Percentiles rank a stretch among this genome's conserved stretches.
phyloP scores from a whole-genome alignment of 2,113 vertebrate species.

The Candoia aspera region DNA sequence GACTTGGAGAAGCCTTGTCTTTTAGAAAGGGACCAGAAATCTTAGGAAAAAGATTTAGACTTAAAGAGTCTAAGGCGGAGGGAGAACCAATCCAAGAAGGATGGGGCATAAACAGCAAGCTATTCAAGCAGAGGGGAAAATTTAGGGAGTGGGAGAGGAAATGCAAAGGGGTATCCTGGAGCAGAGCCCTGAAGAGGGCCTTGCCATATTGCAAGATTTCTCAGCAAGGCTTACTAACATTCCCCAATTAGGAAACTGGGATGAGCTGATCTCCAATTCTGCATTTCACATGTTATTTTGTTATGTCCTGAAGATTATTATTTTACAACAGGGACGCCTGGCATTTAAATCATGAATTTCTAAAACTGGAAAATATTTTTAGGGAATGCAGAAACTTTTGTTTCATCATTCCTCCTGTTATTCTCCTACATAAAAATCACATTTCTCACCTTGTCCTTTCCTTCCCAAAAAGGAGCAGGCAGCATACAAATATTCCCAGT shows the following conservation, averaged over 20 bases:
- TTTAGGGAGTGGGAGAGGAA: background rate
- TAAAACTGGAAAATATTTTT: background rate
- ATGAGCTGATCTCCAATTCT: no score
- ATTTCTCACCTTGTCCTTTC: background rate
- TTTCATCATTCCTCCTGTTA: background rate
- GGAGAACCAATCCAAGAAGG: background rate
- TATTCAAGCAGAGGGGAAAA: background rate
- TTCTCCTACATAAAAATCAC: background rate
- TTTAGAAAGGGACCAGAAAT: background rate
- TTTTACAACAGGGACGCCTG: background rate
- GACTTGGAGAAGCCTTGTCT: background rate
- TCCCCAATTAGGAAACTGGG: no score
- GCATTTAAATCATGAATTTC: background rate
- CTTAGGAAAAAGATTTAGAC: background rate
- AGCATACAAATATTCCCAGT: background rate
- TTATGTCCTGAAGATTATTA: background rate
- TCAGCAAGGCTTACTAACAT: no score
- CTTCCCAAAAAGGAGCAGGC: background rate
- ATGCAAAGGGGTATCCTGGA: background rate
- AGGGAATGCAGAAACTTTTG: background rate
- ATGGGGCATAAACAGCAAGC: background rate
- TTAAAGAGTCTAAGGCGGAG: background rate
- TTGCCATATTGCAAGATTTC: background rate
- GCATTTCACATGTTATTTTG: no score
- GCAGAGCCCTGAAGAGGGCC: background rate